Evolutionary conservation across 2,888 invertebrate genomes (phyloP).

Genomic region (Chaetogeoica ovagalla): DNA sequence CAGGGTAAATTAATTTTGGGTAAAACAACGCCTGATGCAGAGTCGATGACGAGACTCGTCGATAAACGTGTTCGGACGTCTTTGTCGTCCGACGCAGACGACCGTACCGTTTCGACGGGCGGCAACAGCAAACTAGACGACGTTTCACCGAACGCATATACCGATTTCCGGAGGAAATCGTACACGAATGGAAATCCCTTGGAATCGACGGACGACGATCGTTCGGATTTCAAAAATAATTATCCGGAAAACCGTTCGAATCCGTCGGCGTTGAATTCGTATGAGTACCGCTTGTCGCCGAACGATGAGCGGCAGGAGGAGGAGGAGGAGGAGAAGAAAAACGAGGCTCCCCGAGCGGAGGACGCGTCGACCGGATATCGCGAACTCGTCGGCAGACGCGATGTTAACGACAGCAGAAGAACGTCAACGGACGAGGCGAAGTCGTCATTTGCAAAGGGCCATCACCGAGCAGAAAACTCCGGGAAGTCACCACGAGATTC

Average conservation of each 20-base stretch:
- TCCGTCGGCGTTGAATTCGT: neutral
- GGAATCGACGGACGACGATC: conserved; percentile 1
- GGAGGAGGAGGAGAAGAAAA: neutral
- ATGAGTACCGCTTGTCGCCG: too few relatives aligned
- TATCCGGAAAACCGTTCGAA: neutral
- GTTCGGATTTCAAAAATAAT: conserved; percentile 15
- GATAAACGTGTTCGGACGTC: conserved; percentile 10
- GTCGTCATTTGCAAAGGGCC: too few relatives aligned
- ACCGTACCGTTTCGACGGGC: neutral
- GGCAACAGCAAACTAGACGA: neutral
- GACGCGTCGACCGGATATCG: neutral
- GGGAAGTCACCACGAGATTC: neutral
- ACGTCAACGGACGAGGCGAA: neutral
- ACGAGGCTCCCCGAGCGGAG: too few relatives aligned
- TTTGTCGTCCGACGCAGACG: neutral
- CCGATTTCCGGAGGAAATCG: too few relatives aligned
- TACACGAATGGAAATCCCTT: neutral
- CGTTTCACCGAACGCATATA: neutral
- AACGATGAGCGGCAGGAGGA: too few relatives aligned
- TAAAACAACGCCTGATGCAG: neutral
- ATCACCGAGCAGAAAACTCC: neutral
- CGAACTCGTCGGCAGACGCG: neutral
- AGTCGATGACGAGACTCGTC: neutral
- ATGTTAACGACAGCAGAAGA: neutral
- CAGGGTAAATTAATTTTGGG: neutral